A percentile compares a stretch with the other conserved stretches of the same genome.
Evolutionary conservation across 2,888 invertebrate genomes (phyloP).

Genomic region (Salticus scenicus): DNA sequence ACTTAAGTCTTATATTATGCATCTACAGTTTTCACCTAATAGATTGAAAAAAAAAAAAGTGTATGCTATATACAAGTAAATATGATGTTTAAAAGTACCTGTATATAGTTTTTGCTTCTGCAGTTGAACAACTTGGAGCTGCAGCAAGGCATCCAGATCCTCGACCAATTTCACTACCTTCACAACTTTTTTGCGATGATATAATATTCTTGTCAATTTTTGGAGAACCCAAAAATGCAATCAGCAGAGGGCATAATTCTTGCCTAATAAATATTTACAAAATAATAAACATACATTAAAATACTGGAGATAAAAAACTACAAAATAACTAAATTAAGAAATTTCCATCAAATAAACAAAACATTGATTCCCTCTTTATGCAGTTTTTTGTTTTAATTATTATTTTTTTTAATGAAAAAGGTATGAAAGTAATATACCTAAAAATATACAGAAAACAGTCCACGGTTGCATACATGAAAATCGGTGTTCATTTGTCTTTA

Average conservation of each 20-base stretch:
- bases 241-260: slow-evolving; percentile 91
- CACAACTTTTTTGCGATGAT: slow-evolving; percentile 76
- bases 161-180: slow-evolving; percentile 79
- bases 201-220: slow-evolving; percentile 87
- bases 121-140: slow-evolving; percentile 86
- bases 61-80: too few species aligned
- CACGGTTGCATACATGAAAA: too few species aligned
- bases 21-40: too few species aligned
- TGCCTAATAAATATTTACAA: slow-evolving; percentile 80
- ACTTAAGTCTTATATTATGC: too few species aligned
- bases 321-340: not conserved
- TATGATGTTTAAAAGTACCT: too few species aligned
- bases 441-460: too few species aligned
- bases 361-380: too few species aligned
- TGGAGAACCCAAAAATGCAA: slow-evolving; percentile 91
- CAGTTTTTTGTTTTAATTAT: too few species aligned
- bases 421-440: not conserved
- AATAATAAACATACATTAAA: not conserved
- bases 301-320: not conserved
- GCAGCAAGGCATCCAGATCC: slow-evolving; percentile 84
- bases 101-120: slow-evolving; percentile 92
- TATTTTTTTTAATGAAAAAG: too few species aligned
- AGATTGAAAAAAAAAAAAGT: too few species aligned
- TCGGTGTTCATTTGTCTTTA: too few species aligned
- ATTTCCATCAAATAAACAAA: not conserved